These are phyloP conservation scores for Mionectes olivaceus DNA, from an alignment of 2,797 vertebrate species.

Conservation along the genomic window DNA sequence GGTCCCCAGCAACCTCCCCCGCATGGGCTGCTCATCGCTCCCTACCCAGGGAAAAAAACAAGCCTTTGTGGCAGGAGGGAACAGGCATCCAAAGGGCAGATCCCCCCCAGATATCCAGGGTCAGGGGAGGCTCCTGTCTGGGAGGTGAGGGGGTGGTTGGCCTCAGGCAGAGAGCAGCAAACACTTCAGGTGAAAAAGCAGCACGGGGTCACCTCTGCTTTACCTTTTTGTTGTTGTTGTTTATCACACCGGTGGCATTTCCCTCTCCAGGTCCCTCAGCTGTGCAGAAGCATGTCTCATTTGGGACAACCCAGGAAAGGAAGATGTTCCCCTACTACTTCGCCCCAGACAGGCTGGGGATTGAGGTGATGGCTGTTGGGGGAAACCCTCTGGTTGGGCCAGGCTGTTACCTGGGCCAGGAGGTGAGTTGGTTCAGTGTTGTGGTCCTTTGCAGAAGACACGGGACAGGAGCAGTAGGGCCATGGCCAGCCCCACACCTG, in stretches of 20 bases:
- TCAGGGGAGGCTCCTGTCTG: not conserved
- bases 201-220: not conserved
- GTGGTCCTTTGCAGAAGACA: not conserved
- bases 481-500: not conserved
- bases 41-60: not conserved
- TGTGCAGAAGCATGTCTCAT: slow-evolving; percentile 29
- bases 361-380: slow-evolving; percentile 29
- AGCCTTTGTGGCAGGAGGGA: not conserved
- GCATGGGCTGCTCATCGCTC: not conserved
- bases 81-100: not conserved
- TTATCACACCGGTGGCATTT: not conserved
- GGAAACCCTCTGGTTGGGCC: slow-evolving; percentile 74
- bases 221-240: not conserved
- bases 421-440: slow-evolving; percentile 68
- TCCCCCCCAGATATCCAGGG: not conserved
- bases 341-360: slow-evolving; percentile 76
- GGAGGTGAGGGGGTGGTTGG: not conserved
- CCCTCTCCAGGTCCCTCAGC: slow-evolving; percentile 27
- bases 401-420: slow-evolving; percentile 77
- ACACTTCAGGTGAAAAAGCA: not conserved
- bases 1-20: not conserved
- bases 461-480: not conserved
- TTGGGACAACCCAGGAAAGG: slow-evolving; percentile 80
- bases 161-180: not conserved
- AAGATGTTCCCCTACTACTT: slow-evolving; percentile 74